phyloP scores from a whole-genome alignment of 2,888 invertebrate species.

The Agrochola litura region DNA sequence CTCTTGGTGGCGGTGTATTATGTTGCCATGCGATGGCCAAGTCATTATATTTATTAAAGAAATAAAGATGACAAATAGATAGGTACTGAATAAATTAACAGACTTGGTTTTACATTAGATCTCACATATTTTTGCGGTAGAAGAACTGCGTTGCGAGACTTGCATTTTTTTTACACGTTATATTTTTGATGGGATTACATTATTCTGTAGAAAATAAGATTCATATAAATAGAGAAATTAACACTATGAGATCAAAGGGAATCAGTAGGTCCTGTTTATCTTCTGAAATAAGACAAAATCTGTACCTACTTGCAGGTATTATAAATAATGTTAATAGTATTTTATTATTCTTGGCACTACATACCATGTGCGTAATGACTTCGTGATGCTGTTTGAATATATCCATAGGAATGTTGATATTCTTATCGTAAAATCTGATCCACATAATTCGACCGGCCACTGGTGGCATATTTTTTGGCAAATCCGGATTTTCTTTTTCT shows the following conservation, averaged over 20 bases:
- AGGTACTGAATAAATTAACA: too few species aligned
- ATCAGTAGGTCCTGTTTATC: neutral
- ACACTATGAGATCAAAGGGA: neutral
- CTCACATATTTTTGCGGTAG: too few species aligned
- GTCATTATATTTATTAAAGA: too few species aligned
- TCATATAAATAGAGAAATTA: neutral
- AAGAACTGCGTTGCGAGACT: too few species aligned
- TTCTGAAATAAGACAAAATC: slow-evolving; percentile 4
- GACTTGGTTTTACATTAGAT: too few species aligned
- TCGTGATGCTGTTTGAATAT: slow-evolving; percentile 85
- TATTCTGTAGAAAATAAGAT: neutral
- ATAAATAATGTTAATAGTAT: neutral
- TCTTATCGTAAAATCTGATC: slow-evolving; percentile 94
- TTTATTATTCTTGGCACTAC: neutral
- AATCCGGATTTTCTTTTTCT: slow-evolving; percentile 93
- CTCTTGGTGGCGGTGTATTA: too few species aligned
- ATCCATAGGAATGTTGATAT: slow-evolving; percentile 95
- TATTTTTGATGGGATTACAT: too few species aligned
- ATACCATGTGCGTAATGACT: slow-evolving; percentile 86
- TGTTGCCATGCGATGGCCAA: too few species aligned
- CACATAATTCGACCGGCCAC: slow-evolving; percentile 95
- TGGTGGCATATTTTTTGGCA: slow-evolving; percentile 94
- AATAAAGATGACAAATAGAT: too few species aligned
- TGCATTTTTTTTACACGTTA: too few species aligned
- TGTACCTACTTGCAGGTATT: neutral